phyloP scores from a whole-genome alignment of 2,113 vertebrate genomes.

The Blennius ocellaris region DNA sequence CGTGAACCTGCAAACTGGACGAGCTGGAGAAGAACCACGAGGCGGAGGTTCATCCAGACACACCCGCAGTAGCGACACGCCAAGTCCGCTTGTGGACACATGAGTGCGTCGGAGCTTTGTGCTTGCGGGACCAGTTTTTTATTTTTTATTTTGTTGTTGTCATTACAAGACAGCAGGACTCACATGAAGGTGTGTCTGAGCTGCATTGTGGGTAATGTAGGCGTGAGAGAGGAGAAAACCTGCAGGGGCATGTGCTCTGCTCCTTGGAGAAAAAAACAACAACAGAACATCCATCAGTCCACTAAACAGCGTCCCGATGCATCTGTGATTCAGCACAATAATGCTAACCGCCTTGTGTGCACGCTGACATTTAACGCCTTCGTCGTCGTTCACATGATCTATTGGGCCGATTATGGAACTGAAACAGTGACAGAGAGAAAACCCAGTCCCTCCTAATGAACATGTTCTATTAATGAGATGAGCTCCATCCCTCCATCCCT shows the following conservation, averaged over 20 bases:
- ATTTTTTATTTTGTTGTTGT: too few relatives aligned
- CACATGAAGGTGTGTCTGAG: background rate
- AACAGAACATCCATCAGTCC: background rate
- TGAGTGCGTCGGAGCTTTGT: too few relatives aligned
- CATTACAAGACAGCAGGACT: too few relatives aligned
- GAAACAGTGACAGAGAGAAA: conserved; percentile 10
- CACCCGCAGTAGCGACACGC: too few relatives aligned
- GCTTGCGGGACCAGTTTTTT: too few relatives aligned
- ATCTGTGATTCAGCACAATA: background rate
- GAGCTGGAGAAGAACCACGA: too few relatives aligned
- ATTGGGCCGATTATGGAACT: conserved; percentile 4
- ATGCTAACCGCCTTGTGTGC: background rate
- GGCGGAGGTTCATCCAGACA: too few relatives aligned
- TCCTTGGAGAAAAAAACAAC: background rate
- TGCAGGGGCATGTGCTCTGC: background rate
- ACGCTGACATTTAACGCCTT: conserved; percentile 5
- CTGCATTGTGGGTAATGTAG: background rate
- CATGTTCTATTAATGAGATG: conserved; percentile 58
- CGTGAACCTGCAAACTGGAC: too few relatives aligned
- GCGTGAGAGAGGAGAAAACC: background rate
- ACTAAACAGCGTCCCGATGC: background rate
- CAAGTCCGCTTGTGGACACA: too few relatives aligned
- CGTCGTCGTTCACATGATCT: conserved; percentile 13
- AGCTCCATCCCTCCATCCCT: conserved; percentile 35
- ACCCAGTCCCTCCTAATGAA: conserved; percentile 23